These are phyloP conservation scores for Odocoileus hemionus DNA, from an alignment of 2,113 vertebrate genomes.

Conservation along the genomic window DNA sequence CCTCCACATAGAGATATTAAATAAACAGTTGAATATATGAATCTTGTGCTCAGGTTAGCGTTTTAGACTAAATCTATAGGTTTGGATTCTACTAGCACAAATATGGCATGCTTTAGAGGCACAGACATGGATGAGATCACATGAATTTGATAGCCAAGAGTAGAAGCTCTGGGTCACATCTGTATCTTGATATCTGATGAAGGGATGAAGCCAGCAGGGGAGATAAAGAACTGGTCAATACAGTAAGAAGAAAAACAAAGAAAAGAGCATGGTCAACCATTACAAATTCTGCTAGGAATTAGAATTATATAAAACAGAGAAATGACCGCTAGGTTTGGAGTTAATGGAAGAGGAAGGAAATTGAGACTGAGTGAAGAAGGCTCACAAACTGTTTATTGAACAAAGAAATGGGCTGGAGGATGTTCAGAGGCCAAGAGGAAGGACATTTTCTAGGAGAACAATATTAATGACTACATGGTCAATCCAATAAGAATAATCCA, in stretches of 20 bases:
- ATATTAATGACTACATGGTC: neutral
- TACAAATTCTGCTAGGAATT: neutral
- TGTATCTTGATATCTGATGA: neutral
- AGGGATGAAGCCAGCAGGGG: neutral
- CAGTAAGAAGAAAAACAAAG: neutral
- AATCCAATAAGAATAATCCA: constrained; percentile 3
- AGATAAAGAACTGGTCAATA: neutral
- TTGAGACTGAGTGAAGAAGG: neutral
- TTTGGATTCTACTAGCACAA: neutral
- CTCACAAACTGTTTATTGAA: neutral
- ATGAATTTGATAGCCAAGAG: neutral
- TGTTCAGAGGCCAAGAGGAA: neutral
- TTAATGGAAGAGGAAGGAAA: neutral
- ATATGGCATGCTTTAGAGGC: neutral
- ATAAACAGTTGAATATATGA: neutral
- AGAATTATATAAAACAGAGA: neutral
- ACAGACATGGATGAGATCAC: neutral
- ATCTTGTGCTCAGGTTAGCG: neutral
- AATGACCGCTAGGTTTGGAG: neutral
- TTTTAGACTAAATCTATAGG: neutral
- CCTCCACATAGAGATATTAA: neutral
- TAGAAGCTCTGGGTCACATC: neutral
- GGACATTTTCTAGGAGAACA: neutral
- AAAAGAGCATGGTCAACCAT: neutral
- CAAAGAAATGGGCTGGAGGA: neutral